Evolutionary conservation across 1,140 invertebrate species (phyloP).

Genomic region (Euwallacea similis): DNA sequence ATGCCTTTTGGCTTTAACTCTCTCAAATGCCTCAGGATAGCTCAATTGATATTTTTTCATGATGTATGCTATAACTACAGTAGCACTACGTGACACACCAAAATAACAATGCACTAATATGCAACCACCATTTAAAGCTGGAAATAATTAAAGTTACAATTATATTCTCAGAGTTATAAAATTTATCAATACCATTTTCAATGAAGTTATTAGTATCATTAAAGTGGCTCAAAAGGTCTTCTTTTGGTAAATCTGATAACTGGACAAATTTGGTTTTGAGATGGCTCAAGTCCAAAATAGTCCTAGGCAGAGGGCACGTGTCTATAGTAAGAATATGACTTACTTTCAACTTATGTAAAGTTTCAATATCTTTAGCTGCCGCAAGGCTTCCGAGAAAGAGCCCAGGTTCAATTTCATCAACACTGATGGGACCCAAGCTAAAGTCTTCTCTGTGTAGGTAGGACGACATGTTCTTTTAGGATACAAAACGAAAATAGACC

Average conservation of each 20-base stretch:
- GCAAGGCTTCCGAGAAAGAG: slow-evolving; percentile 77
- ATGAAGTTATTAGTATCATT: slow-evolving; percentile 76
- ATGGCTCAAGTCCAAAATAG: slow-evolving; percentile 66
- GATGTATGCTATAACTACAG: slow-evolving; percentile 78
- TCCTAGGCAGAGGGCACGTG: slow-evolving; percentile 75
- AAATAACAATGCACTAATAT: slow-evolving; percentile 84
- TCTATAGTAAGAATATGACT: slow-evolving; percentile 80
- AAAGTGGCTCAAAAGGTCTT: slow-evolving; percentile 78
- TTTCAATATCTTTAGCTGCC: slow-evolving; percentile 72
- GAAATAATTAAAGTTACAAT: slow-evolving; percentile 2
- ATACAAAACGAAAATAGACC: too few species aligned
- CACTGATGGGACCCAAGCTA: slow-evolving; percentile 54
- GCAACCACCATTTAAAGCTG: slow-evolving; percentile 56
- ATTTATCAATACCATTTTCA: slow-evolving; percentile 54
- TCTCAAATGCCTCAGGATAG: slow-evolving; percentile 70
- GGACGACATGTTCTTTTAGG: slow-evolving; percentile 1
- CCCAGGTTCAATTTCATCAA: slow-evolving; percentile 69
- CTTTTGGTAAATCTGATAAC: slow-evolving; percentile 78
- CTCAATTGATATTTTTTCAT: slow-evolving; percentile 80
- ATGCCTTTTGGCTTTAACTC: slow-evolving; percentile 45
- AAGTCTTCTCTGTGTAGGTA: slow-evolving; percentile 1
- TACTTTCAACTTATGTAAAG: slow-evolving; percentile 66
- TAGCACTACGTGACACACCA: slow-evolving; percentile 83
- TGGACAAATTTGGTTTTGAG: slow-evolving; percentile 76
- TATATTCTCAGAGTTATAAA: background rate